phyloP scores from a whole-genome alignment of 2,888 invertebrate genomes.

The Agrilus cyanescens region DNA sequence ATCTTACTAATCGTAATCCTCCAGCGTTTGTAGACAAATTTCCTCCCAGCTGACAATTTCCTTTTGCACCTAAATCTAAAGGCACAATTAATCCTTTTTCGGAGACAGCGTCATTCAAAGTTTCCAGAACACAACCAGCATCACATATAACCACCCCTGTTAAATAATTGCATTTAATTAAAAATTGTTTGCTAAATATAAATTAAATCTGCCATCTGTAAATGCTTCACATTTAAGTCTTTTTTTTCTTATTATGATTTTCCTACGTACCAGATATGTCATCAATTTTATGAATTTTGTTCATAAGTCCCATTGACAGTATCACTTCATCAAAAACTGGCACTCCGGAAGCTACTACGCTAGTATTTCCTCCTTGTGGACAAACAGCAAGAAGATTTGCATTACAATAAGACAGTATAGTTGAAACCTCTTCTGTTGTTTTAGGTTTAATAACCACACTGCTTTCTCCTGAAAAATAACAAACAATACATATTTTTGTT shows the following conservation, averaged over 20 bases:
- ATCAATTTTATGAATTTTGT: slow-evolving; percentile 71
- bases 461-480: slow-evolving; percentile 54
- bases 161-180: slow-evolving; percentile 15
- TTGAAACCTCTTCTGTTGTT: slow-evolving; percentile 74
- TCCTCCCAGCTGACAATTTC: slow-evolving; percentile 89
- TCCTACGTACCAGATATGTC: slow-evolving; percentile 56
- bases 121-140: slow-evolving; percentile 84
- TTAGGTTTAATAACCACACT: slow-evolving; percentile 76
- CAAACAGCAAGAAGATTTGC: slow-evolving; percentile 74
- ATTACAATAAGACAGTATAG: slow-evolving; percentile 76
- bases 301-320: slow-evolving; percentile 71
- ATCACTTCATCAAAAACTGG: slow-evolving; percentile 96
- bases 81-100: slow-evolving; percentile 79
- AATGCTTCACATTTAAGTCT: neutral
- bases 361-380: slow-evolving; percentile 90
- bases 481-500: neutral
- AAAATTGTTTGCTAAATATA: neutral
- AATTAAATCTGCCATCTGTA: neutral
- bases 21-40: slow-evolving; percentile 95
- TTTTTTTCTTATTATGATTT: neutral
- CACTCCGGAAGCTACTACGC: slow-evolving; percentile 86
- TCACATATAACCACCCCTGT: slow-evolving; percentile 69
- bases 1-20: slow-evolving; percentile 78
- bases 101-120: slow-evolving; percentile 60
- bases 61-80: slow-evolving; percentile 91